A percentile compares a stretch with the other conserved stretches of the same genome.
phyloP scores from a whole-genome alignment of 2,888 invertebrate genomes.

The Sclerodermus sp. region DNA sequence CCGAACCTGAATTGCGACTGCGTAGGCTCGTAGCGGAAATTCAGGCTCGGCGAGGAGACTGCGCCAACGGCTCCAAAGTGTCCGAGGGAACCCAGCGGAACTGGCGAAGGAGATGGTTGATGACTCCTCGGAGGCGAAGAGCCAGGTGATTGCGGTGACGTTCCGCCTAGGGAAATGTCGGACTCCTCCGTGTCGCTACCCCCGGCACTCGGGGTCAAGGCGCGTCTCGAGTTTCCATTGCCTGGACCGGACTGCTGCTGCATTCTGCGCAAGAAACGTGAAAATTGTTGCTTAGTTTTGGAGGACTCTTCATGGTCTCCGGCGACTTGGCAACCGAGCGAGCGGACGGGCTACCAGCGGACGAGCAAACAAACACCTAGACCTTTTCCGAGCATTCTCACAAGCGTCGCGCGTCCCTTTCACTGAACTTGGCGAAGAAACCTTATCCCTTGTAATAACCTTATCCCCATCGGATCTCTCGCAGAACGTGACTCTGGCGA shows the following conservation, averaged over 20 bases:
- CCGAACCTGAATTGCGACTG: conserved; percentile 51
- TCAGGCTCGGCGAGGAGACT: conserved; percentile 48
- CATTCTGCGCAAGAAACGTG: conserved; percentile 42
- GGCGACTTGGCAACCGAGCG: neutral
- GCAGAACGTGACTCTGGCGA: conserved; percentile 19
- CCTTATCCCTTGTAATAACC: no score
- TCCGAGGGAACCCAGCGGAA: neutral
- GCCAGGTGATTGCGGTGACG: conserved; percentile 52
- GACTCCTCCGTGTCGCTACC: conserved; percentile 54
- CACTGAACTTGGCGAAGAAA: no score
- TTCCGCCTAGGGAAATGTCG: conserved; percentile 53
- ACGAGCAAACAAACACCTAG: neutral
- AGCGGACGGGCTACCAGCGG: neutral
- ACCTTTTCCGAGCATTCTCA: no score
- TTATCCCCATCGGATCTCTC: no score
- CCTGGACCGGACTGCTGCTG: conserved; percentile 54
- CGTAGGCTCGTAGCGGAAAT: conserved; percentile 53
- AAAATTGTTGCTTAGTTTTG: conserved; percentile 1
- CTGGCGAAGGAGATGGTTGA: conserved; percentile 43
- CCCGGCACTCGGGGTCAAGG: conserved; percentile 51
- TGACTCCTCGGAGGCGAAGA: conserved; percentile 49
- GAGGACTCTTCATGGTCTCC: neutral
- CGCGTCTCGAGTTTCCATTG: conserved; percentile 43
- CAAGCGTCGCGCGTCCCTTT: no score
- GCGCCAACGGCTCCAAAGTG: conserved; percentile 50